Percentiles rank a stretch among this genome's conserved stretches.
phyloP scores from a whole-genome alignment of 2,888 invertebrate species.

The Blomia tropicalis region DNA sequence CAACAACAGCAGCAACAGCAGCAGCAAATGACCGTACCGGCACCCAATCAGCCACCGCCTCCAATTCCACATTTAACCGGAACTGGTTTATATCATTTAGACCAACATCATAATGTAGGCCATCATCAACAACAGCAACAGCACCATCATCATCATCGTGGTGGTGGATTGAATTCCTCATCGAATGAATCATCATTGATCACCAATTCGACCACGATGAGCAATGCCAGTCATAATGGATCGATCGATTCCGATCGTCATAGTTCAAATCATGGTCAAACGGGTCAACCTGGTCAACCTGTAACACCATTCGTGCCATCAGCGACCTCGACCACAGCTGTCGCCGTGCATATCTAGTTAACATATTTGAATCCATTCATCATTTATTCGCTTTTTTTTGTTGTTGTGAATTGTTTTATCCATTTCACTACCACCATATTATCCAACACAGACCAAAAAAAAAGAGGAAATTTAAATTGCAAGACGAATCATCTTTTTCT shows the following conservation, averaged over 20 bases:
- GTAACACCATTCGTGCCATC: slow-evolving; percentile 9
- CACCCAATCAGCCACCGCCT: background rate
- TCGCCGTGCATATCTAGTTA: slow-evolving; percentile 15
- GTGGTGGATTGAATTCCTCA: background rate
- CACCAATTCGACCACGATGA: background rate
- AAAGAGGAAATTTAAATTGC: no score
- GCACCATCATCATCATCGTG: background rate
- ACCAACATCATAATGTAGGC: background rate
- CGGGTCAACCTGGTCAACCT: background rate
- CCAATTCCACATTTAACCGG: background rate
- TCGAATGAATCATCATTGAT: slow-evolving; percentile 11
- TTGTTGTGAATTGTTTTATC: no score
- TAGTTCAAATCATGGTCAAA: no score
- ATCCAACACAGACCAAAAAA: no score
- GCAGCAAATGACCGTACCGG: background rate
- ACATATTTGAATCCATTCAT: no score
- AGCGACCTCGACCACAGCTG: slow-evolving; percentile 9
- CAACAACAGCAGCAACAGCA: slow-evolving; percentile 3
- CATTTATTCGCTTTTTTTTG: no score
- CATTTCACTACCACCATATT: no score
- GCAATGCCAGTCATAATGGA: background rate
- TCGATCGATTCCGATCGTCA: background rate
- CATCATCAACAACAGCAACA: background rate
- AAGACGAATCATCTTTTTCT: no score
- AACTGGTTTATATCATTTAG: background rate